Conservation (phyloP, 2,888 invertebrate genomes). For the Pyrochroa serraticornis region DNA sequence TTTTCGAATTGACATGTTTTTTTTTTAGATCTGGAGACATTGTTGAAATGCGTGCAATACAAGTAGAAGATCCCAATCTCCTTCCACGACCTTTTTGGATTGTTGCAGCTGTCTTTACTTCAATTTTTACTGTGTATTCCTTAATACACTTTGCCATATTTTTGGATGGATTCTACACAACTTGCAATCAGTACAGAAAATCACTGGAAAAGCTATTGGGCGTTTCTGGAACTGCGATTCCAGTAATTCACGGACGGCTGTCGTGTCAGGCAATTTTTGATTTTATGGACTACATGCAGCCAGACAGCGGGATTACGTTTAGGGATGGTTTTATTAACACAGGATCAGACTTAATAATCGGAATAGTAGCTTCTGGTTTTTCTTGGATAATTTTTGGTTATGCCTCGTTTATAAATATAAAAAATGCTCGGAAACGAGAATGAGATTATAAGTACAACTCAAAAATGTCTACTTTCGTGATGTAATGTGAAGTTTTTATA, state of each 20-base stretch:
- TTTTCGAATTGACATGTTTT: constrained; percentile 5
- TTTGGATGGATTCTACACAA: constrained; percentile 74
- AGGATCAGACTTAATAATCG: constrained; percentile 69
- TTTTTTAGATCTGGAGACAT: constrained; percentile 70
- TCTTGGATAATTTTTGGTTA: constrained; percentile 46
- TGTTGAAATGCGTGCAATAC: constrained; percentile 68
- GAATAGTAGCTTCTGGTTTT: constrained; percentile 64
- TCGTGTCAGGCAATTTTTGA: constrained; percentile 78
- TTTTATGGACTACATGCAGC: constrained; percentile 83
- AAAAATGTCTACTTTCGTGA: too few relatives aligned
- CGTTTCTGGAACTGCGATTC: constrained; percentile 64
- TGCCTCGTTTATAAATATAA: constrained; percentile 50
- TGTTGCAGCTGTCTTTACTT: constrained; percentile 66
- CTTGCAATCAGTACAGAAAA: constrained; percentile 77
- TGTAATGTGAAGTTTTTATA: too few relatives aligned
- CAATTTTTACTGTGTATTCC: constrained; percentile 69
- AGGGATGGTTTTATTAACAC: constrained; percentile 75
- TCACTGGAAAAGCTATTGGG: constrained; percentile 66
- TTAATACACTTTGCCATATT: constrained; percentile 72
- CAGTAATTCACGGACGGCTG: constrained; percentile 69
- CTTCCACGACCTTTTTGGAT: constrained; percentile 73
- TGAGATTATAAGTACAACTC: background rate
- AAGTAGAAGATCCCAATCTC: constrained; percentile 63
- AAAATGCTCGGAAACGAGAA: constrained; percentile 13
- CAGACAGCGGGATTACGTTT: constrained; percentile 67